Base-by-base conservation (phyloP, 2,888 invertebrate genomes). In the Desoria tigrina region DNA sequence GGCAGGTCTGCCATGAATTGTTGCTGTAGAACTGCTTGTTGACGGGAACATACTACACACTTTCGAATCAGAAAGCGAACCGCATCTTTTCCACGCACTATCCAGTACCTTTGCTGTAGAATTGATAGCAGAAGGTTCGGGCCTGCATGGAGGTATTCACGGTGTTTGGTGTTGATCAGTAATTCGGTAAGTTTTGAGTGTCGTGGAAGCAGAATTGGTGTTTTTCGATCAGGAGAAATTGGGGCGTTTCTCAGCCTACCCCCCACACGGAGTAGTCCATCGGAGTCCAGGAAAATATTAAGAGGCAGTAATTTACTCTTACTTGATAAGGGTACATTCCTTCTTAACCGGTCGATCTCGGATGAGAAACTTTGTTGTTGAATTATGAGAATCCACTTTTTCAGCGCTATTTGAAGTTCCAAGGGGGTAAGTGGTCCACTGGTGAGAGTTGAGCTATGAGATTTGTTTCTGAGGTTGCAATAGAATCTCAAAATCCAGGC, bases 391-490 rank as follows among this genome's bases (percentile, higher is more conserved):
- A 39, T 39, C 39, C 39, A 39, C 11, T 14, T 39, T 16, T 14
- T 39, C 11, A 39, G 39, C 11, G 39, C 39, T 14, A 14, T 16
- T 11, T 39, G 11, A 14, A 39, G 16, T 16, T 39, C 39, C 16
- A 14, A 16, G 16, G 39, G 39, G 11, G 39, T 14, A 39, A 39
- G 39, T 39, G 39, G 39, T n/a, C n/a, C n/a, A n/a, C n/a, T n/a
- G n/a, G n/a, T n/a, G 16, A 16, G 16, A 39, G 39, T 14, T 11
- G 11, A 39, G 16, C 16, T 39, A n/a, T n/a, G n/a, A n/a, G n/a
- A n/a, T n/a, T 61, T 21, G 24, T 37, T 11, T 45, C 24, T 45
- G 45, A 50, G 28, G 2, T n/a, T n/a, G n/a, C n/a, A n/a, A n/a
- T 16, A 11, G 16, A 39, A 39, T 39, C 39, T 39, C 39, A 14